These are phyloP conservation scores for Spheniscus mendiculus DNA, from an alignment of 2,113 vertebrate species.

Conservation along the genomic window DNA sequence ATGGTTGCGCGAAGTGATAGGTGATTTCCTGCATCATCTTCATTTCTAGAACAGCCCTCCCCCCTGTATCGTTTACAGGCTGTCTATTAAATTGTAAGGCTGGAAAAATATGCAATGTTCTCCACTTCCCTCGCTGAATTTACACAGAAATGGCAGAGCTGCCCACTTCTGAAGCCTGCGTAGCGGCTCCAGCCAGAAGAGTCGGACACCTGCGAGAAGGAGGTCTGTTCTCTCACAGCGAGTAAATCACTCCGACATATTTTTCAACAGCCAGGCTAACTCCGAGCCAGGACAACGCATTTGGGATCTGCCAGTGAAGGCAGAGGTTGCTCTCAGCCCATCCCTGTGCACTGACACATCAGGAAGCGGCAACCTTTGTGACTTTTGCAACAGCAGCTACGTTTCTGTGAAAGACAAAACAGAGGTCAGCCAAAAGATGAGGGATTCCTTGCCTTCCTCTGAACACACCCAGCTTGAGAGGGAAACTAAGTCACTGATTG, in stretches of 20 bases:
- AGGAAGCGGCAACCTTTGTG: background rate
- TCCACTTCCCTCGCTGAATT: background rate
- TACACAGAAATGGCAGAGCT: background rate
- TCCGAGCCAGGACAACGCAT: background rate
- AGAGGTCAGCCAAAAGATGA: background rate
- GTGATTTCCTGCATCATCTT: background rate
- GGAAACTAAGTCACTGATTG: background rate
- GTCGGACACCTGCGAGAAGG: background rate
- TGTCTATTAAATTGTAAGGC: background rate
- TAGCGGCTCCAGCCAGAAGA: background rate
- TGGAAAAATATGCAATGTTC: background rate
- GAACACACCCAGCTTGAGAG: background rate
- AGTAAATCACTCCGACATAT: background rate
- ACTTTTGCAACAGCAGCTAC: background rate
- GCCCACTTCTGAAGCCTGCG: background rate
- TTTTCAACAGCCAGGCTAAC: background rate
- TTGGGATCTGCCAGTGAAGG: background rate
- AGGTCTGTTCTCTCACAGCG: background rate
- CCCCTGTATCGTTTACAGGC: background rate
- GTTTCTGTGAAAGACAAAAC: background rate
- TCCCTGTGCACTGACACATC: background rate
- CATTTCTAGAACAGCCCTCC: background rate
- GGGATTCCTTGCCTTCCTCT: background rate
- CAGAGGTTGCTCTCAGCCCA: background rate
- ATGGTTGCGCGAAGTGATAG: accelerated